phyloP scores from a whole-genome alignment of 2,113 vertebrate species.

The Trematomus loennbergii region DNA sequence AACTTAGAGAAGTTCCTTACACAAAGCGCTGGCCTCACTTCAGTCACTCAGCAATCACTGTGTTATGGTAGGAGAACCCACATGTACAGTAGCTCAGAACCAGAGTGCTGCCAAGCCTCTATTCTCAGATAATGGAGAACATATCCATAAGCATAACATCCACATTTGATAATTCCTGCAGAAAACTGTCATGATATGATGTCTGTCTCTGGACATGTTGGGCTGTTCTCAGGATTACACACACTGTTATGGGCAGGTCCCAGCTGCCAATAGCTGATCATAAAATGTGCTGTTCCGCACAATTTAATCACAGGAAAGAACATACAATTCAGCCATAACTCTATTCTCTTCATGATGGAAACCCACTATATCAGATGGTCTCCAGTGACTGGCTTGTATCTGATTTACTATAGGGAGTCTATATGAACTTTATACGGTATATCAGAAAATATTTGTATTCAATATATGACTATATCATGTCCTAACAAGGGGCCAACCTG shows the following conservation, averaged over 20 bases:
- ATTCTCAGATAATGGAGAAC: constrained; percentile 50
- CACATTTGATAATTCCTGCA: constrained; percentile 26
- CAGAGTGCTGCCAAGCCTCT: constrained; percentile 32
- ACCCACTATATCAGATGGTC: background rate
- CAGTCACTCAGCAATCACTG: constrained; percentile 28
- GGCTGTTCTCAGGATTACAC: background rate
- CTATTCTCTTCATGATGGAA: background rate
- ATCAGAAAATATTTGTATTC: constrained; percentile 1
- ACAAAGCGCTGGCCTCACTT: constrained; percentile 18
- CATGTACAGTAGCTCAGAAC: constrained; percentile 34
- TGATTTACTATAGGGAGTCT: background rate
- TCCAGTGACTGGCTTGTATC: background rate
- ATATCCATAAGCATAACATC: constrained; percentile 42
- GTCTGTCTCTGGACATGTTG: constrained; percentile 46
- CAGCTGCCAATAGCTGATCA: background rate
- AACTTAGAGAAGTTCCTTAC: constrained; percentile 22
- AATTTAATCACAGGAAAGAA: constrained; percentile 10
- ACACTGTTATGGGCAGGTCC: background rate
- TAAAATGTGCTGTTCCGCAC: constrained; percentile 18
- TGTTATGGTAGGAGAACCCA: constrained; percentile 19
- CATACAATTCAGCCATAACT: background rate
- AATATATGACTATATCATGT: constrained; percentile 49
- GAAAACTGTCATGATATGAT: constrained; percentile 49
- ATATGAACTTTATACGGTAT: background rate
- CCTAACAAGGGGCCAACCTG: constrained; percentile 62